Base-by-base conservation (phyloP, 2,113 vertebrate genomes). In the Nipponia nippon region DNA sequence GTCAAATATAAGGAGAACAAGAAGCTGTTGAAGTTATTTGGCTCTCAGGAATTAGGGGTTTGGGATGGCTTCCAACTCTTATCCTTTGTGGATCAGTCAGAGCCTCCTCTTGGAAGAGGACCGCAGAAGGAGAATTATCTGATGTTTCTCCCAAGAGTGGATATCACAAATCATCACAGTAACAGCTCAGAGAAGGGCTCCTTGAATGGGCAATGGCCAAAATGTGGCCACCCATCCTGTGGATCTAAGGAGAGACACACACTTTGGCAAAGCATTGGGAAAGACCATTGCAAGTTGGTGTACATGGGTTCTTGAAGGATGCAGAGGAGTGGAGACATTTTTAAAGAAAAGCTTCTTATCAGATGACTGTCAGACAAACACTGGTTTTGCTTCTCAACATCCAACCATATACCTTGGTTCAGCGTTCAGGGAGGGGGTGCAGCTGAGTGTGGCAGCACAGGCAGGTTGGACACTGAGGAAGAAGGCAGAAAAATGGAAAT, bases 221-320 rank as follows among this genome's bases (percentile, higher is more conserved):
- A 75, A 50, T 3, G 14, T 46, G 11, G 12, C 49, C 29, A 32
- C 19, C 16, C 13, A 15, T 21, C 30, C 27, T 30, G 9, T 52
- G 15, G 14, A 47, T 40, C 34, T 47, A 42, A 73, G 36, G 26
- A 19, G 1, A 46, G 38, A 72, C 16, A n/a, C 6, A 6, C 22
- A 11, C 29, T 23, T 27, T 16, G n/a, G 13, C 8, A 83, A 77
- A 65, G 20, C 4, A 15, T 14, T 0, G 1, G 9, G 16, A 32
- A 84, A 55, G 40, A 63, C 6, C 18, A 6, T 8, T 56, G 20
- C 10, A 36, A 34, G 5, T 21, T 0, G 0, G 8, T 27, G 8
- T 12, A 46, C 15, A 1, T 4, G 17, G 12, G 8, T 10, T 73
- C 18, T 63, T 65, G 63, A 11, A 70, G 14, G 17, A 32, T 13